phyloP scores from a whole-genome alignment of 2,888 invertebrate genomes.

The Adineta ricciae region DNA sequence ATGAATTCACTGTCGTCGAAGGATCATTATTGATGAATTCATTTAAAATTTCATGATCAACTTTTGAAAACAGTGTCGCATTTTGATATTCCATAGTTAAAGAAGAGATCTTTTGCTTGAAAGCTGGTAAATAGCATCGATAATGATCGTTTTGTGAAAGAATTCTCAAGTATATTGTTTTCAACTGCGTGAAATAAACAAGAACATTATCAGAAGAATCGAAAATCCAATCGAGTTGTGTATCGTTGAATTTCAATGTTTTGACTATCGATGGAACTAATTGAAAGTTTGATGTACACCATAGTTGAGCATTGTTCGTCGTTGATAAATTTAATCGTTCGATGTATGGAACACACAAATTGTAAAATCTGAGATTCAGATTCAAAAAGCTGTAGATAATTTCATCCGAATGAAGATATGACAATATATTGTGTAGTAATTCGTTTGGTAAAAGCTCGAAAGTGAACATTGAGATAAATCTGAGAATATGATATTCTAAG shows the following conservation, averaged over 20 bases:
- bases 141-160: neutral
- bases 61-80: neutral
- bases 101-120: neutral
- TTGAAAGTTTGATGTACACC: neutral
- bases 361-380: neutral
- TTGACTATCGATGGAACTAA: neutral
- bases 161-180: neutral
- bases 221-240: neutral
- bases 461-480: no score
- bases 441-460: neutral
- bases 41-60: neutral
- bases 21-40: neutral
- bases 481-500: no score
- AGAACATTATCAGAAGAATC: neutral
- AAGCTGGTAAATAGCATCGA: neutral
- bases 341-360: neutral
- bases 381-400: neutral
- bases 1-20: neutral
- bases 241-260: slow-evolving; percentile 1
- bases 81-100: neutral
- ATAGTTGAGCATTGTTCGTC: neutral
- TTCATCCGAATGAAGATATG: neutral
- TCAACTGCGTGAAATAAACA: neutral
- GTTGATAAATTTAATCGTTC: neutral
- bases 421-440: neutral